Percentiles rank a stretch among this genome's conserved stretches.
These are phyloP conservation scores for Clupea harengus DNA, from an alignment of 2,113 vertebrate species.

Conservation along the genomic window DNA sequence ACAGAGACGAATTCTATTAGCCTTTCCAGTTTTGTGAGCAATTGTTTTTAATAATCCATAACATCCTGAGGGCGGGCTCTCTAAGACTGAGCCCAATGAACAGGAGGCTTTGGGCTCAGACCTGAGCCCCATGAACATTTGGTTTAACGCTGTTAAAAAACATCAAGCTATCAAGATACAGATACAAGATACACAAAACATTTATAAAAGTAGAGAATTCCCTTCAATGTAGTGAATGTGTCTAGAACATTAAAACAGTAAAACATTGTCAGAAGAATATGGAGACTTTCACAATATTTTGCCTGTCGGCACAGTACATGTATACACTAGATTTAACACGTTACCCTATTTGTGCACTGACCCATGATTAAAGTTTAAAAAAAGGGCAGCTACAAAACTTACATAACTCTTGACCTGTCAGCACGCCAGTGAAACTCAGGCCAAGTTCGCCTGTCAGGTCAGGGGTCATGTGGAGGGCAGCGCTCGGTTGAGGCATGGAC, in stretches of 20 bases:
- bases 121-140: not conserved
- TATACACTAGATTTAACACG: not conserved
- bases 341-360: not conserved
- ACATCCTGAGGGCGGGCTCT: not conserved
- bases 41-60: not conserved
- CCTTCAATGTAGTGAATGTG: not conserved
- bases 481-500: not conserved
- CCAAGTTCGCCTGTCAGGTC: constrained; percentile 24
- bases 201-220: not conserved
- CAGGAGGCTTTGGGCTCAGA: not conserved
- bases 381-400: constrained; percentile 52
- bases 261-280: not conserved
- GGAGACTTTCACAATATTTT: not conserved
- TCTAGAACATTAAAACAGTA: not conserved
- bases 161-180: not conserved
- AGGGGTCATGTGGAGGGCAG: constrained; percentile 43
- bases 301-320: not conserved
- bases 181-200: not conserved
- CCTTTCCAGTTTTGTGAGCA: not conserved
- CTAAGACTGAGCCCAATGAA: not conserved
- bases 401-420: constrained; percentile 44
- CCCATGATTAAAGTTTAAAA: constrained; percentile 34
- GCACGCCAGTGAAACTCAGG: constrained; percentile 30
- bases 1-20: not conserved
- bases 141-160: not conserved